Base-by-base conservation (phyloP, 2,797 vertebrate species). In the Sylvia borin region DNA sequence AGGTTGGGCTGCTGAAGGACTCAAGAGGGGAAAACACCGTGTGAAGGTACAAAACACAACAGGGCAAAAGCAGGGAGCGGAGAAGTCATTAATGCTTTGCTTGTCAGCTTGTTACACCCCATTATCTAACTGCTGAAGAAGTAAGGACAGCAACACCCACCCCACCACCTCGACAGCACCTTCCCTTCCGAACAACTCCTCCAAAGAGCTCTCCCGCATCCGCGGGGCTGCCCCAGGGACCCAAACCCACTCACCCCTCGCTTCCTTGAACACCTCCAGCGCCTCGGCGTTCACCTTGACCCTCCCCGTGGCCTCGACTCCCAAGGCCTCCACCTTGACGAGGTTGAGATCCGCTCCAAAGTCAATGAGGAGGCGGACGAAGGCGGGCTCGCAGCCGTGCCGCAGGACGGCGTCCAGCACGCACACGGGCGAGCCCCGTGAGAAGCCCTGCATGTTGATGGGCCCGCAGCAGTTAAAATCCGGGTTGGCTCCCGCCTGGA, bases 391-490 rank as follows among this genome's bases (percentile, higher is more conserved):
- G 5, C 99, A 99, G n/a, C 99, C 99, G 0, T 99, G 99, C 8
- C 98, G 97, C 93, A 99, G 98, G 50, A 99, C 99, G 0, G 99
- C 99, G 1, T 99, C 99, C 97, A 99, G 98, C 91, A 99, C 96
- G 38, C 99, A 99, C 40, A 98, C 98, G 0, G 99, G 99, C 38
- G 99, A 98, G 88, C 98, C 98, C 48, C 98, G 97, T 40, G 96
- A 97, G 96, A 99, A 98, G 5, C 98, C 98, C 65, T 98, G 98
- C 2, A 98, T 97, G 96, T 98, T 98, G 92, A 99, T 98, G 0
- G 98, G 98, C 24, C 99, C 99, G 0, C 98, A 98, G 97, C 98
- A 99, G 96, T 99, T 99, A 94, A 99, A 99, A 96, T 99, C 98
- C 0, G 99, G 99, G 97, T 99, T 97, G 48, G 99, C 99, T 3